Conservation (phyloP, 2,113 vertebrate species). For the Camelus bactrianus region DNA sequence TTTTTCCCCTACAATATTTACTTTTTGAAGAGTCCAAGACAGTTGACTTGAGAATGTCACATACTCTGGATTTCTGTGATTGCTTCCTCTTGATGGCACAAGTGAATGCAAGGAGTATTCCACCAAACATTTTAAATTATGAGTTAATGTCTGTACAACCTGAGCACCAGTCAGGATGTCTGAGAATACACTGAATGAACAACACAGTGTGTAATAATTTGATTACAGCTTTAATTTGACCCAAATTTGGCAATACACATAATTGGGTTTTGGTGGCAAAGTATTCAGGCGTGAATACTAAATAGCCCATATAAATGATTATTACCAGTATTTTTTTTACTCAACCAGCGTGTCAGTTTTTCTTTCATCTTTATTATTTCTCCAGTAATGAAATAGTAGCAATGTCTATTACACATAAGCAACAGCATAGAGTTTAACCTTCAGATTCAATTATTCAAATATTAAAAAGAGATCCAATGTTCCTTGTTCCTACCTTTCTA, state of each 20-base stretch:
- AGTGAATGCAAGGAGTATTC: not conserved
- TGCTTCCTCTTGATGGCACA: not conserved
- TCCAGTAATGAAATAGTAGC: not conserved
- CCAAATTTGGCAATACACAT: not conserved
- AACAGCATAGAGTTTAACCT: not conserved
- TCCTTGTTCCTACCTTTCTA: not conserved
- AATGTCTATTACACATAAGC: not conserved
- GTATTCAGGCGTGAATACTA: conserved; percentile 9
- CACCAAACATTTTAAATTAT: not conserved
- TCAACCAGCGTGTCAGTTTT: not conserved
- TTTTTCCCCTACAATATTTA: not conserved
- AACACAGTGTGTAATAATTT: not conserved
- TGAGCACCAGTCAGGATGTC: not conserved
- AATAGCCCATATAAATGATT: conserved; percentile 10
- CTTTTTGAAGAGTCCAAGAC: not conserved
- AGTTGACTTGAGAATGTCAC: not conserved
- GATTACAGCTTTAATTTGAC: conserved; percentile 12
- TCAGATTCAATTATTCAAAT: not conserved
- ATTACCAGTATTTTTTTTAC: conserved; percentile 8
- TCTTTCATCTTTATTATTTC: conserved; percentile 24
- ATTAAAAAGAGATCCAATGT: not conserved
- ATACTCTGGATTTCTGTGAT: not conserved
- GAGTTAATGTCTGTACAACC: not conserved
- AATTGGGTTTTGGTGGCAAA: not conserved
- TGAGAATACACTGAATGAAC: not conserved